Conservation (phyloP, 1,140 invertebrate genomes). For the Trachymyrmex cornetzi region DNA sequence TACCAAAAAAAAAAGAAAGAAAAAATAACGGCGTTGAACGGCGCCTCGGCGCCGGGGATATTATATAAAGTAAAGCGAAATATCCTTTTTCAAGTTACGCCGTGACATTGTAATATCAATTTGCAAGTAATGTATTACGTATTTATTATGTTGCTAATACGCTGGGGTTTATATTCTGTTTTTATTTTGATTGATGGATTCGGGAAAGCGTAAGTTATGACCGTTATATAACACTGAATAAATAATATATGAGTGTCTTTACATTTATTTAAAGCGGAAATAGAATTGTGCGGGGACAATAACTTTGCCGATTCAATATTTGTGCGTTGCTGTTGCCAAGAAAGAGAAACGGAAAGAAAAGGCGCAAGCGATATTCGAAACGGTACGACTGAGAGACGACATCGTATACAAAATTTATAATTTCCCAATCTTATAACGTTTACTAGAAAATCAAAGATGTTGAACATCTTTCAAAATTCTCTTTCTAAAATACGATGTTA, state of each 20-base stretch:
- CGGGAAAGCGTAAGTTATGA: background rate
- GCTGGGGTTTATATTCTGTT: background rate
- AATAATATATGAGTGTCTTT: conserved; percentile 35
- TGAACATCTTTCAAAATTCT: conserved; percentile 38
- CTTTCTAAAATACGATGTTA: background rate
- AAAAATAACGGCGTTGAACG: background rate
- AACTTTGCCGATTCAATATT: conserved; percentile 50
- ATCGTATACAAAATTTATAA: conserved; percentile 61
- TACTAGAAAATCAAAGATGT: conserved; percentile 21
- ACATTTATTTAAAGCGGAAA: conserved; percentile 55
- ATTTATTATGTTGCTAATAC: conserved; percentile 27
- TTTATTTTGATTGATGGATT: conserved; percentile 25
- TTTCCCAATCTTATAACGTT: conserved; percentile 52
- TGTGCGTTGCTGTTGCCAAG: conserved; percentile 46
- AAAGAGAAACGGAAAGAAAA: conserved; percentile 10
- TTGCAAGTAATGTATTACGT: background rate
- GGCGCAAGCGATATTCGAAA: conserved; percentile 16
- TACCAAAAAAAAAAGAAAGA: conserved; percentile 9
- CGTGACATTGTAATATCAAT: conserved; percentile 17
- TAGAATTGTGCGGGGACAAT: conserved; percentile 37
- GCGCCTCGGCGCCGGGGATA: background rate
- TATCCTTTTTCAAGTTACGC: background rate
- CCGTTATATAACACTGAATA: background rate
- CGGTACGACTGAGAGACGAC: conserved; percentile 16
- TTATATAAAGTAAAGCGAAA: background rate